Evolutionary conservation across 2,113 vertebrate species (phyloP), one percentile per base, ranked within the genome.

Genomic region (Ceuthmochares aereus): DNA sequence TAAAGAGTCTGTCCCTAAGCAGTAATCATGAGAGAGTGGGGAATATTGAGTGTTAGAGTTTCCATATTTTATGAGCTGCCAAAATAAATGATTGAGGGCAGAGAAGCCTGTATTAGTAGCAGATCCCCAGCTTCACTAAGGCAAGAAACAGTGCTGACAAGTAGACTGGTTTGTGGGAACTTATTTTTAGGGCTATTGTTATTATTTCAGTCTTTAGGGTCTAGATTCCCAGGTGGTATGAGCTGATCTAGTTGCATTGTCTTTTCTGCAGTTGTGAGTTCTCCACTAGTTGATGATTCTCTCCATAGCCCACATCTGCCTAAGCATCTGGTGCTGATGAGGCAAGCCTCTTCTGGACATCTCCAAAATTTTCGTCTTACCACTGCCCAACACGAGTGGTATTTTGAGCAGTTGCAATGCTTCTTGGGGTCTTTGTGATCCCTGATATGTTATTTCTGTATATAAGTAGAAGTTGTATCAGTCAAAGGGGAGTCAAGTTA

Each of bases 21-120:
- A 79, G 93, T 75, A 97, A 97, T 96, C 94, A 94, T 2, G 43
- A 84, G 89, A 84, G 45, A 96, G 79, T 49, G 52, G 95, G 96
- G 97, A 97, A 95, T 97, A 97, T 95, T 94, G 95, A 97, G 93
- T 95, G 95, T 96, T 96, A 91, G 87, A 96, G 94, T 97, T 96
- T 96, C 94, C 90, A 90, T 96, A 95, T 96, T 96, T 97, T 97
- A 96, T 87, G 95, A 96, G 67, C 95, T 97, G 97, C 96, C 96
- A 97, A 97, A 94, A 93, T 67, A 96, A 97, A 96, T 96, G 81
- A 95, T 97, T 97, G 96, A 96, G 82, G 70, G 70, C 36, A 89
- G 80, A 73, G 93, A 92, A 95, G 83, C 55, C 55, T 95, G 72
- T 93, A 96, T 96, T 94, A 95, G 97, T 95, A 97, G 96, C 95